Base-by-base conservation (phyloP, 2,797 vertebrate species). In the Takifugu ocellatus region DNA sequence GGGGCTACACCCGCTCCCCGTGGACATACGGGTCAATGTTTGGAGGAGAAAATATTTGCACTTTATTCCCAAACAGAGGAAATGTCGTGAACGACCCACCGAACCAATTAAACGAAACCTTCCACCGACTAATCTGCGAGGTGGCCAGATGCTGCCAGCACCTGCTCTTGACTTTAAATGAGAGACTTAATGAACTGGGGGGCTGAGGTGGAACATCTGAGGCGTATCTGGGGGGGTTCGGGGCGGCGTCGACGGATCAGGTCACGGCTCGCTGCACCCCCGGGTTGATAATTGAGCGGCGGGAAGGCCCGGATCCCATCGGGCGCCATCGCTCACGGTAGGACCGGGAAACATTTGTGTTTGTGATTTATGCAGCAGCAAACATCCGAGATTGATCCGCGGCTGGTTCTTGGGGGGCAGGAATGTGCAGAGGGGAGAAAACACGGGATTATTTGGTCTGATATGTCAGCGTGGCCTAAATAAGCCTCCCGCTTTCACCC, bases 151-250 rank as follows among this genome's bases (percentile, higher is more conserved):
- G 72, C 70, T 3, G 65, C 66, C 6, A 14, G 54, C 36, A 0
- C 54, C 56, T 50, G 65, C 70, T 78, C 66, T 63, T 6, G 78
- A 74, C 81, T 86, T 74, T 68, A 75, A 83, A 85, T 77, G 78
- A 85, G 78, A 46, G 2, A 52, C 64, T 66, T 80, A 79, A 84
- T 84, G 74, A 85, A 81, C 60, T 50, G 74, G 39, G 67, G 56
- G 71, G 57, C 56, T 1, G 42, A 57, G 72, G 70, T 73, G 70
- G 73, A 71, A 55, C 43, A 61, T 53, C 54, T 27, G 3, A 27
- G 27, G 3, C 55, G 65, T n/a, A 52, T 74, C 54, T 48, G 47
- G 29, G 53, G 72, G 78, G 72, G 63, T 75, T 72, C 36, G 71
- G 60, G 21, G 21, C 21, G 21, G 21, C 21, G 21, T 21, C 21